phyloP scores from a whole-genome alignment of 2,797 vertebrate species.

The Anguilla anguilla region DNA sequence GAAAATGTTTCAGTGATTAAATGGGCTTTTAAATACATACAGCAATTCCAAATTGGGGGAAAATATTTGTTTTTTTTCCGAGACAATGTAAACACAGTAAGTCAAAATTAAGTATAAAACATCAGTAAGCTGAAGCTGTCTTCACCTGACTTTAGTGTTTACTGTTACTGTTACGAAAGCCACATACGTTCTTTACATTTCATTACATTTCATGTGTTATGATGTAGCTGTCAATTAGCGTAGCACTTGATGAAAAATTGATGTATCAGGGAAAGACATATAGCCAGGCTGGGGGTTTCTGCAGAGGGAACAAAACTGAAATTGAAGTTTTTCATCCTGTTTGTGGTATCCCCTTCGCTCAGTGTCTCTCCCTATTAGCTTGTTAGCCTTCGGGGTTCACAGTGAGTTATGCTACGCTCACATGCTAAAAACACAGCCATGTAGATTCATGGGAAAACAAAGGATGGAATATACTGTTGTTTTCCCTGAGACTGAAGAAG shows the following conservation, averaged over 20 bases:
- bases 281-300: not conserved
- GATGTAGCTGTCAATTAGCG: not conserved
- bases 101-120: not conserved
- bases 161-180: not conserved
- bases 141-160: not conserved
- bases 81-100: not conserved
- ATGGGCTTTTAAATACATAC: too few relatives aligned
- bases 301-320: not conserved
- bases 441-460: not conserved
- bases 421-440: not conserved
- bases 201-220: not conserved
- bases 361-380: constrained; percentile 20
- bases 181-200: not conserved
- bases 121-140: not conserved
- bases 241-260: constrained; percentile 13
- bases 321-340: not conserved
- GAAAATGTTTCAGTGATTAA: too few relatives aligned
- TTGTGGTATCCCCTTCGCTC: constrained; percentile 10
- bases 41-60: too few relatives aligned
- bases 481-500: not conserved
- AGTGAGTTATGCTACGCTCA: not conserved
- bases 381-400: not conserved
- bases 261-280: not conserved
- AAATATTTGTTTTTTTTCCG: not conserved
- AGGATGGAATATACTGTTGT: not conserved